Percentiles rank a stretch among this genome's conserved stretches.
Conservation (phyloP, 2,888 invertebrate species). For the Rhamphomyia laevipes region DNA sequence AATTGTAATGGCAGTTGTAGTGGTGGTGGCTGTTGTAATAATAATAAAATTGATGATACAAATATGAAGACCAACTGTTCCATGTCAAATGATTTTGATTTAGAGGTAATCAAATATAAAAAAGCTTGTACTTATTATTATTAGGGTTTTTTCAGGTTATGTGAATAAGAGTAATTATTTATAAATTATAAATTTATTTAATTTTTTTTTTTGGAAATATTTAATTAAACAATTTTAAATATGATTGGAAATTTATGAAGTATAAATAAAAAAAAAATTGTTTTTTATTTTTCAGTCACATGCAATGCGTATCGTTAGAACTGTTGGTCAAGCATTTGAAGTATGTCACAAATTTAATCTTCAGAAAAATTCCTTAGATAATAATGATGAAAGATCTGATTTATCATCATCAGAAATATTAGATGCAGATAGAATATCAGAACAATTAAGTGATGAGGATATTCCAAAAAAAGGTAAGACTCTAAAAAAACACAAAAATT, state of each 20-base stretch:
- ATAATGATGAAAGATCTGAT: conserved; percentile 37
- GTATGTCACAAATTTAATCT: conserved; percentile 93
- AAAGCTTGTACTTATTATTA: neutral
- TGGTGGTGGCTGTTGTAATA: neutral
- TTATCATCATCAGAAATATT: conserved; percentile 34
- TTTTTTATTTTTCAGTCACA: conserved; percentile 70
- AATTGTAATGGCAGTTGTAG: neutral
- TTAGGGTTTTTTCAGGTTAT: neutral
- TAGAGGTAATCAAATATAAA: conserved; percentile 15
- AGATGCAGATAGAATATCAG: conserved; percentile 35
- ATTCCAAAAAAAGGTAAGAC: conserved; percentile 48
- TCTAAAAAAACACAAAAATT: conserved; percentile 4
- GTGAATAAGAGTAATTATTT: conserved; percentile 9
- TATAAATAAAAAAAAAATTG: conserved; percentile 4
- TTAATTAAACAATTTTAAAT: neutral
- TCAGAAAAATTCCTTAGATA: conserved; percentile 42
- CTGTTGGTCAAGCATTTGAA: conserved; percentile 98
- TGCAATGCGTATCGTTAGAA: conserved; percentile 96
- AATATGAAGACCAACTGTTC: neutral
- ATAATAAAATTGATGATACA: conserved; percentile 6
- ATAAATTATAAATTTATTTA: neutral
- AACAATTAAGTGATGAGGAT: conserved; percentile 39
- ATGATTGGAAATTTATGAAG: neutral
- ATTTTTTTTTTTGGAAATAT: neutral
- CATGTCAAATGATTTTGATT: conserved; percentile 12